Evolutionary conservation across 2,888 invertebrate species (phyloP), one percentile per base, ranked within the genome.

Genomic region (Erebia epiphron): DNA sequence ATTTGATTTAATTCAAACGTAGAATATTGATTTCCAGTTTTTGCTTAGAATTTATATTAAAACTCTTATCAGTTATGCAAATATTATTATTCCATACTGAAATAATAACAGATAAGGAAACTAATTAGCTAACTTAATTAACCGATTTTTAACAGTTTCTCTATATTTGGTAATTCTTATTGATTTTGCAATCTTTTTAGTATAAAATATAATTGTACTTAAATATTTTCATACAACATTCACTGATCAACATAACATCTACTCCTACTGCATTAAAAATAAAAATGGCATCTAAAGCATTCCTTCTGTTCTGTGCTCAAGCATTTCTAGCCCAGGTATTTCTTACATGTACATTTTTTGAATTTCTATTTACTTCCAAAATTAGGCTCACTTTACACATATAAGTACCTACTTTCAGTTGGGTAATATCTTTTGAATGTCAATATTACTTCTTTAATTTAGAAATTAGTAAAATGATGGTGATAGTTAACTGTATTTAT

Each of bases 301-400:
- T 63, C 10, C 26, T 72, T 14, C 9, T 69, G 4, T 52, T 69
- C 18, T 69, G 69, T 66, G 62, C 63, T 41, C 72, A 72, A 26
- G 67, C 58, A 58, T 8, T 72, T 2, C 50, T 72, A 52, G 56
- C 43, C 2, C 54, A 67, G 66, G 72, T 72, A 52, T 46, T 3
- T 62, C 3, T 35, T 35, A 35, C 35, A 7, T 35, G 7, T 35
- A 35, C 35, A 35, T 35, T 35, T 7, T 35, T 35, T 35, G 35
- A 35, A 35, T 7, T 35, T 35, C 7, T n/a, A 43, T 43, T 43
- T n/a, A n/a, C n/a, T 9, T 11, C 11, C 11, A 11, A 43, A 43
- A 43, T 43, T 11, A 9, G 10, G 9, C 10, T 43, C 11, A 43
- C 11, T 43, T 43, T 35, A 35, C 5, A 7, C 35, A 7, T 7